phyloP scores from a whole-genome alignment of 2,113 vertebrate species.

The Nyctibius bracteatus region DNA sequence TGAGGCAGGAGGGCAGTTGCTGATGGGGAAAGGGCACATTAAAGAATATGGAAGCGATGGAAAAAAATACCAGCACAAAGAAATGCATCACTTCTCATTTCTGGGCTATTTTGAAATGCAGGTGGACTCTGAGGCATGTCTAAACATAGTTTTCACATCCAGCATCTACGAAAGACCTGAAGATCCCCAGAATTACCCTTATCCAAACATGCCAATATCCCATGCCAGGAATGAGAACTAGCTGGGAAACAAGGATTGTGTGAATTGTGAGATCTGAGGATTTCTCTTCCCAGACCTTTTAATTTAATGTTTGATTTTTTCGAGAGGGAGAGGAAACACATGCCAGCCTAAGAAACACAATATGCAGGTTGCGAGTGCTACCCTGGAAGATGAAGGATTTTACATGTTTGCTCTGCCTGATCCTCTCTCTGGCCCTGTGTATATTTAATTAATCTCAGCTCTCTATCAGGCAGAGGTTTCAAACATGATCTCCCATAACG shows the following conservation, averaged over 20 bases:
- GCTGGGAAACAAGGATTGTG: neutral
- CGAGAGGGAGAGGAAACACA: neutral
- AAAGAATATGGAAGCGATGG: neutral
- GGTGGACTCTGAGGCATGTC: neutral
- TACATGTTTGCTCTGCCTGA: neutral
- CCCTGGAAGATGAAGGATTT: slow-evolving; percentile 16
- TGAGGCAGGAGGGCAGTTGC: neutral
- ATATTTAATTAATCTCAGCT: neutral
- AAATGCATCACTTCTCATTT: neutral
- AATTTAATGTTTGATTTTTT: slow-evolving; percentile 5
- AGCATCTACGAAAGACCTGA: neutral
- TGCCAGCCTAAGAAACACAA: neutral
- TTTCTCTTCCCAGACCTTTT: slow-evolving; percentile 12
- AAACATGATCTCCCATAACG: neutral
- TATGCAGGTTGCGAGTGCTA: accelerated
- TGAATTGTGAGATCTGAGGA: neutral
- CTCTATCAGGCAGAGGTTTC: neutral
- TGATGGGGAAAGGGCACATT: accelerated
- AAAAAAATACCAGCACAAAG: neutral
- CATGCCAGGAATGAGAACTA: neutral
- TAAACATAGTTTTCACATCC: neutral
- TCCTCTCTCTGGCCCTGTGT: neutral
- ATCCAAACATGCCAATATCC: neutral
- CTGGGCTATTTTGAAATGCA: neutral
- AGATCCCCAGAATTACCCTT: neutral